Percentiles rank a stretch among this genome's conserved stretches.
Evolutionary conservation across 2,797 vertebrate genomes (phyloP).

Genomic region (Benthosema pterotum): DNA sequence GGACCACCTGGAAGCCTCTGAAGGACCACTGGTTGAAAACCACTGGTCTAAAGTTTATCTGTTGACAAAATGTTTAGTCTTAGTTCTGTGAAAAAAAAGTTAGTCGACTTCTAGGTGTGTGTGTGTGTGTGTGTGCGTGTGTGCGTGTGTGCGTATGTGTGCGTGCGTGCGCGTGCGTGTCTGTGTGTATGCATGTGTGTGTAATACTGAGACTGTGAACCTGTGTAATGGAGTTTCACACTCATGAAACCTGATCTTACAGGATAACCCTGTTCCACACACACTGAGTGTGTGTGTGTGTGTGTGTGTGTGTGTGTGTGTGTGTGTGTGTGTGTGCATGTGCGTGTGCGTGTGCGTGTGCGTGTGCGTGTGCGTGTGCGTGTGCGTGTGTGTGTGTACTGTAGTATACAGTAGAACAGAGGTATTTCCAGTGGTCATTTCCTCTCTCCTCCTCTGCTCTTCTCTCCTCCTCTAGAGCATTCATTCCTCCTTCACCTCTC

Average conservation of each 20-base stretch:
- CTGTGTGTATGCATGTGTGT: slow-evolving; percentile 10
- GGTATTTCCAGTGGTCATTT: slow-evolving; percentile 49
- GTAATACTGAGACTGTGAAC: slow-evolving; percentile 42
- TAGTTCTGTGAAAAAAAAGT: too few species aligned
- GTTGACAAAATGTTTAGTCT: background rate
- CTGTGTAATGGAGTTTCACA: slow-evolving; percentile 51
- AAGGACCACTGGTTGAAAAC: too few species aligned
- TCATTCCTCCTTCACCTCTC: slow-evolving; percentile 34
- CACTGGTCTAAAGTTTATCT: background rate
- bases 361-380: background rate
- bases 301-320: slow-evolving; percentile 12
- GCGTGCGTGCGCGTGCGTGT: background rate
- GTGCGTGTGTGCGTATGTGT: too few species aligned
- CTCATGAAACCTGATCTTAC: slow-evolving; percentile 67
- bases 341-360: slow-evolving; percentile 14
- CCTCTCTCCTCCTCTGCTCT: slow-evolving; percentile 14
- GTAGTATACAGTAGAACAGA: slow-evolving; percentile 7
- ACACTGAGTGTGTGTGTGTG: slow-evolving; percentile 20
- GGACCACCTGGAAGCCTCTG: too few species aligned
- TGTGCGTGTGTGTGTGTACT: too few species aligned
- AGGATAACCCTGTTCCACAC: slow-evolving; percentile 42
- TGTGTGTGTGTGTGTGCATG: slow-evolving; percentile 11
- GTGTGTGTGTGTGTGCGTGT: too few species aligned
- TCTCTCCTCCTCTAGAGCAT: slow-evolving; percentile 38
- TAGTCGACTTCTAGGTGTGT: too few species aligned